Evolutionary conservation across 1,140 invertebrate genomes (phyloP).

Genomic region (Brachionus manjavacas): DNA sequence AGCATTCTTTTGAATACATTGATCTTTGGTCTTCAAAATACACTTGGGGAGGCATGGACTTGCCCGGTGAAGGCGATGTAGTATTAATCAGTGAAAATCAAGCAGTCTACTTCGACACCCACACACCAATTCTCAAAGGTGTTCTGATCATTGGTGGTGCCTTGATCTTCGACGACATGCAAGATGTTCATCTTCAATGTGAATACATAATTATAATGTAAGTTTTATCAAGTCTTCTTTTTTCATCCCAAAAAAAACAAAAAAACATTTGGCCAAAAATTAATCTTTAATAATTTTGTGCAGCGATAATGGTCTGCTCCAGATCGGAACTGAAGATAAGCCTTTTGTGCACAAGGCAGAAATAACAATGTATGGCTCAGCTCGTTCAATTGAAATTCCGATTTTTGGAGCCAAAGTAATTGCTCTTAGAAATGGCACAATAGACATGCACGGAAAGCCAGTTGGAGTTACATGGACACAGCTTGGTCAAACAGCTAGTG

Average conservation of each 20-base stretch:
- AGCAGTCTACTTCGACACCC: slow-evolving; percentile 50
- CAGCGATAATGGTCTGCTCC: slow-evolving; percentile 41
- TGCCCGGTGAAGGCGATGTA: slow-evolving; percentile 49
- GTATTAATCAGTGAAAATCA: slow-evolving; percentile 50
- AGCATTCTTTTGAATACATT: slow-evolving; percentile 45
- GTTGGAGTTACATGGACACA: slow-evolving; percentile 49
- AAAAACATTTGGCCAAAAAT: no score
- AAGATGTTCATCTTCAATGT: slow-evolving; percentile 44
- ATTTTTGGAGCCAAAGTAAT: slow-evolving; percentile 45
- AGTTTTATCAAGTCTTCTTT: background rate
- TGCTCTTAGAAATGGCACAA: slow-evolving; percentile 44
- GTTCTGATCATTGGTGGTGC: slow-evolving; percentile 44
- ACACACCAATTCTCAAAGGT: slow-evolving; percentile 48
- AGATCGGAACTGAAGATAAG: slow-evolving; percentile 44
- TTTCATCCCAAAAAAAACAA: background rate
- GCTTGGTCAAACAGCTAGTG: slow-evolving; percentile 47
- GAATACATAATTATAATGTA: slow-evolving; percentile 45
- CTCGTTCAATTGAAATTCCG: slow-evolving; percentile 44
- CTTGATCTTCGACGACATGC: slow-evolving; percentile 44
- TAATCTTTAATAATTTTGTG: no score
- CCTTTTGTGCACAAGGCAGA: slow-evolving; percentile 44
- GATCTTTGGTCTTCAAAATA: slow-evolving; percentile 48
- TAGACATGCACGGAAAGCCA: slow-evolving; percentile 47
- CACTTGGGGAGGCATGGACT: slow-evolving; percentile 46
- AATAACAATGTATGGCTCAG: slow-evolving; percentile 44